Conservation (phyloP, 2,888 invertebrate genomes). For the Apotomis capreana region DNA sequence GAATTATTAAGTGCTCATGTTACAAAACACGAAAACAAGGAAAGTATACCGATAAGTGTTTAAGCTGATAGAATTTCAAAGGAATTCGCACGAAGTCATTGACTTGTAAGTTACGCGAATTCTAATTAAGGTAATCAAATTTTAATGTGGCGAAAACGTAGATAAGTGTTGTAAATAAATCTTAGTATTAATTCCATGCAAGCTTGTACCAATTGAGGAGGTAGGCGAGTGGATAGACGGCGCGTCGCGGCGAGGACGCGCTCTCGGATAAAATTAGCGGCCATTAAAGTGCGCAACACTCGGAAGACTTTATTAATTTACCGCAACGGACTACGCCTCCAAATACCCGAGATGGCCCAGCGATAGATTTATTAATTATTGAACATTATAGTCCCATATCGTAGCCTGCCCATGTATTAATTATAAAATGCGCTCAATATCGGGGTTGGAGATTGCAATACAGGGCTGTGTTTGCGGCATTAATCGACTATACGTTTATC, state of each 20-base stretch:
- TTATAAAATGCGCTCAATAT: conserved; percentile 43
- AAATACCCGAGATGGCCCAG: conserved; percentile 68
- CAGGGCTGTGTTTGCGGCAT: conserved; percentile 30
- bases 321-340: conserved; percentile 72
- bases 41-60: conserved; percentile 1
- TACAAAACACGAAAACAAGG: conserved; percentile 43
- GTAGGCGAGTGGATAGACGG: conserved; percentile 28
- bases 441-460: conserved; percentile 39
- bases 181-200: conserved; percentile 5
- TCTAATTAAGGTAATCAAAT: background rate
- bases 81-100: background rate
- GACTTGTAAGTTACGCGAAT: background rate
- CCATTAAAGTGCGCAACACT: conserved; percentile 79
- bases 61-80: conserved; percentile 5
- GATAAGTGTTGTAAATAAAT: background rate
- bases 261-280: conserved; percentile 78
- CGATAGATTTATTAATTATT: conserved; percentile 79
- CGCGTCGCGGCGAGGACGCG: conserved; percentile 55
- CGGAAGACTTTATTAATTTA: conserved; percentile 82
- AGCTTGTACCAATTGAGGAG: conserved; percentile 35
- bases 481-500: conserved; percentile 33
- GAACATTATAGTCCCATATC: conserved; percentile 55
- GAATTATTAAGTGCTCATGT: conserved; percentile 53
- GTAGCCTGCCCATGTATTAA: conserved; percentile 39
- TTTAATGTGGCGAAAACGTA: background rate